Conservation (phyloP, 2,113 vertebrate genomes). For the Sisor rabdophorus region DNA sequence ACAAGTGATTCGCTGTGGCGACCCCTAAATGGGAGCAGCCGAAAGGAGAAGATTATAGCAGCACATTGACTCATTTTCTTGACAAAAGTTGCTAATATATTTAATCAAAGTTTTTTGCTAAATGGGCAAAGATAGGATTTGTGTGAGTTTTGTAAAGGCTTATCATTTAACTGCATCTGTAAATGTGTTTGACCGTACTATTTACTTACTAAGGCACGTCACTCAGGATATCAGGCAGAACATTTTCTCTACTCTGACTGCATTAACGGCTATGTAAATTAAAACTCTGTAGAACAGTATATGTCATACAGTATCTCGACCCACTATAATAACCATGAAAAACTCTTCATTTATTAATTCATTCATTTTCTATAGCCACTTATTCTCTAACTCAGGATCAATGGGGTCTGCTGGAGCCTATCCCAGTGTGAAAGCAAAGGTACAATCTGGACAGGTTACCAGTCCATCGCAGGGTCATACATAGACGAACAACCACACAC, state of each 20-base stretch:
- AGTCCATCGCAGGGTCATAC: too few species aligned
- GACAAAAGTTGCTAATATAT: not conserved
- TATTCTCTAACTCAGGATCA: too few species aligned
- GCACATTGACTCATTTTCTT: not conserved
- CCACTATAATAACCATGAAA: not conserved
- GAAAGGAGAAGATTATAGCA: too few species aligned
- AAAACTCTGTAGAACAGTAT: not conserved
- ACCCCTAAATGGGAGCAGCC: too few species aligned
- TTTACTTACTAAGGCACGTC: slow-evolving; percentile 34
- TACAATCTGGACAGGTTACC: too few species aligned
- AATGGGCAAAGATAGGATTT: not conserved
- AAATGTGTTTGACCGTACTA: slow-evolving; percentile 23
- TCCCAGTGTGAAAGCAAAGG: too few species aligned
- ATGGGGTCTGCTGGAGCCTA: too few species aligned
- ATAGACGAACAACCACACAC: too few species aligned
- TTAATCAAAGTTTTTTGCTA: not conserved
- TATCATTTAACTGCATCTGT: not conserved
- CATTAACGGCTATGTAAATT: not conserved
- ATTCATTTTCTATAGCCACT: too few species aligned
- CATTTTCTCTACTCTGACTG: not conserved
- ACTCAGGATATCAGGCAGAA: not conserved
- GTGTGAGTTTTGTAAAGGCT: not conserved
- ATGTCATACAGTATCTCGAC: too few species aligned
- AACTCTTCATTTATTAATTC: too few species aligned
- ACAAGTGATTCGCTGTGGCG: not conserved